Evolutionary conservation across 2,888 invertebrate species (phyloP).

Genomic region (Lomographa bimaculata): DNA sequence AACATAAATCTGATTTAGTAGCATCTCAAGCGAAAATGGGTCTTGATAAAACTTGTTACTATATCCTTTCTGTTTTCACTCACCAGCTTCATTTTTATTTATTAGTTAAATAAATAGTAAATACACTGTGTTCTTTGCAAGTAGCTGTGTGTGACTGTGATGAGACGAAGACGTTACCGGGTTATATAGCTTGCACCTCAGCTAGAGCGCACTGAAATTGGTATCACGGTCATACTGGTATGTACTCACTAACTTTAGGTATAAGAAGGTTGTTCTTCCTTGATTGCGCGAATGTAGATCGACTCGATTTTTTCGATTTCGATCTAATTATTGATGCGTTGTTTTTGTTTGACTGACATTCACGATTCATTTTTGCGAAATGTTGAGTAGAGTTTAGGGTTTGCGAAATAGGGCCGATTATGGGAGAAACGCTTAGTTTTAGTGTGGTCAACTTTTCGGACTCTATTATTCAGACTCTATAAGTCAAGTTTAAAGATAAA

Average conservation of each 20-base stretch:
- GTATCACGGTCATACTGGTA: conserved; percentile 65
- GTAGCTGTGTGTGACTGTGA: conserved; percentile 64
- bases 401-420: too few relatives aligned
- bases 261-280: conserved; percentile 55
- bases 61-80: too few relatives aligned
- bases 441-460: too few relatives aligned
- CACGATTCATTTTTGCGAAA: neutral
- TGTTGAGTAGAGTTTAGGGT: too few relatives aligned
- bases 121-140: conserved; percentile 50
- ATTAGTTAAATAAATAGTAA: conserved; percentile 35
- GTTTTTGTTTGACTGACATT: neutral
- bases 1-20: too few relatives aligned
- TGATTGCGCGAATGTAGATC: conserved; percentile 48
- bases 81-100: conserved; percentile 73
- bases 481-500: too few relatives aligned
- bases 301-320: conserved; percentile 32
- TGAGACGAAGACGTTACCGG: conserved; percentile 48
- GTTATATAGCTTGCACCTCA: conserved; percentile 63
- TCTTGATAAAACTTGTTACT: too few relatives aligned
- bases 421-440: too few relatives aligned
- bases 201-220: conserved; percentile 57
- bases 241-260: conserved; percentile 25
- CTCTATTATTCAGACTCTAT: too few relatives aligned
- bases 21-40: too few relatives aligned
- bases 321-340: conserved; percentile 14